Conservation (phyloP, 2,797 vertebrate genomes). For the Gymnoscopelus microlampas region DNA sequence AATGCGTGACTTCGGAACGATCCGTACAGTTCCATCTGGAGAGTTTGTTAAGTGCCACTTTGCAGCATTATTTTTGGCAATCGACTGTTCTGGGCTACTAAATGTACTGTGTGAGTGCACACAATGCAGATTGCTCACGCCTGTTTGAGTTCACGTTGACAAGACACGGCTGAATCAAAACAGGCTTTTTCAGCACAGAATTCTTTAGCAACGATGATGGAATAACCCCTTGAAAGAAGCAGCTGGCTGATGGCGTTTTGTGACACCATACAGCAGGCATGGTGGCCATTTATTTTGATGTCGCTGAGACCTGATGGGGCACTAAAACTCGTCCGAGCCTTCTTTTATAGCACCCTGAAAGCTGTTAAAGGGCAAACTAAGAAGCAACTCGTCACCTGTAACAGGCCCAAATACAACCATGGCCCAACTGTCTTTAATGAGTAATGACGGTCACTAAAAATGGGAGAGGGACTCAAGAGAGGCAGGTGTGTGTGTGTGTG, state of each 20-base stretch:
- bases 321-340: slow-evolving; percentile 42
- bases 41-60: no score
- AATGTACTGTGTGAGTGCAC: no score
- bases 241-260: slow-evolving; percentile 41
- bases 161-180: neutral
- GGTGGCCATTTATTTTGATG: slow-evolving; percentile 36
- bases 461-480: slow-evolving; percentile 7
- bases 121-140: no score
- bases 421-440: slow-evolving; percentile 28
- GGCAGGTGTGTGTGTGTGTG: neutral
- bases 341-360: slow-evolving; percentile 36
- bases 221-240: no score
- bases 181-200: neutral
- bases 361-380: slow-evolving; percentile 53
- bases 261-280: neutral
- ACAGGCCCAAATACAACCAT: slow-evolving; percentile 34
- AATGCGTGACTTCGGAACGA: no score
- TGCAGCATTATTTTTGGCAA: no score
- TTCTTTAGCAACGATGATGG: no score
- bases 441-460: slow-evolving; percentile 37
- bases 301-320: slow-evolving; percentile 35
- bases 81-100: no score
- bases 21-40: no score
- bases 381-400: slow-evolving; percentile 37
- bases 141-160: no score